phyloP scores from a whole-genome alignment of 2,888 invertebrate genomes.

The Diarsia brunnea region DNA sequence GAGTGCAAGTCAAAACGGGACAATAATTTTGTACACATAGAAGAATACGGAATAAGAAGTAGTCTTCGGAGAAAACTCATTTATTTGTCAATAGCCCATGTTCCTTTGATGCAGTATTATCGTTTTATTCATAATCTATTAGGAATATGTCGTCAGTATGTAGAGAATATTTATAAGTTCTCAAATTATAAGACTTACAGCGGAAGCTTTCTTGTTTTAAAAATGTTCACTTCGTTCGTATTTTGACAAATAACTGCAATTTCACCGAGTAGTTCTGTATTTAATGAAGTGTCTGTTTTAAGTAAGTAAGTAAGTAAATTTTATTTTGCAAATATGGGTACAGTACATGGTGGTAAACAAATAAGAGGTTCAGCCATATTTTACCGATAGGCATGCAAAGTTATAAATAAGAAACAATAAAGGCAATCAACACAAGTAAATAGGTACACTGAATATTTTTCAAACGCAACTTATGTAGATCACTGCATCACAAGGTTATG shows the following conservation, averaged over 20 bases:
- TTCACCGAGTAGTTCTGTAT: background rate
- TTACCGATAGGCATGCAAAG: no score
- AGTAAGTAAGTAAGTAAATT: no score
- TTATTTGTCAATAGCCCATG: conserved; percentile 16
- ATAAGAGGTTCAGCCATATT: no score
- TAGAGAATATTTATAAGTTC: background rate
- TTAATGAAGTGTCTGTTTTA: background rate
- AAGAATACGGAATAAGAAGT: conserved; percentile 28
- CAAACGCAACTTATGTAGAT: no score
- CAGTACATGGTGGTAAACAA: no score
- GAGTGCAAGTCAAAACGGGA: background rate
- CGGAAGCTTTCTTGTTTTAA: background rate
- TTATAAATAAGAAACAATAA: no score
- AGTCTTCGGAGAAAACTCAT: conserved; percentile 33
- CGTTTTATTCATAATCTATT: background rate
- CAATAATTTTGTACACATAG: background rate
- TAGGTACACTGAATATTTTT: no score
- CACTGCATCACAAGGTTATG: no score
- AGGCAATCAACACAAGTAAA: no score
- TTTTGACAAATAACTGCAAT: background rate
- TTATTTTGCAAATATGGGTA: no score
- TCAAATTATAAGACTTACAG: background rate
- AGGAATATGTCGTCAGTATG: background rate
- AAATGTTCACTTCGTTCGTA: background rate
- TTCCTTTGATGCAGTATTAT: background rate